Conservation (phyloP, 1,140 invertebrate species). For the Drosophila baimaii region DNA sequence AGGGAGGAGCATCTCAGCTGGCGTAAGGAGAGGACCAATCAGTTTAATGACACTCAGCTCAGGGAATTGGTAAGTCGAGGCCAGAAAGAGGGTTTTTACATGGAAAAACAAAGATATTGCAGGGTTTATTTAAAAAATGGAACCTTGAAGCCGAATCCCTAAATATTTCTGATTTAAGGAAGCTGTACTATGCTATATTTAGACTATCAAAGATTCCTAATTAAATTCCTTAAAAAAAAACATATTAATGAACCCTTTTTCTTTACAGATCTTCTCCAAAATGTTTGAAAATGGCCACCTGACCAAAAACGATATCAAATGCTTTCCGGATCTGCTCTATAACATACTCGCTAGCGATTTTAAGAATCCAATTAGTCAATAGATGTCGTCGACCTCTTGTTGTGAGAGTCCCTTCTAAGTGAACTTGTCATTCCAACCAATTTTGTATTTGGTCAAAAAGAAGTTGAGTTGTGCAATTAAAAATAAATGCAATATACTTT, state of each 20-base stretch:
- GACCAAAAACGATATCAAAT: conserved; percentile 74
- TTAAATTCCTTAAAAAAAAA: not conserved
- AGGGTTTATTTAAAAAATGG: too few relatives aligned
- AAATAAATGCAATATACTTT: not conserved
- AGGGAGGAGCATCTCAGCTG: conserved; percentile 27
- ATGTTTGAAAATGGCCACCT: conserved; percentile 68
- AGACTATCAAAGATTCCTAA: too few relatives aligned
- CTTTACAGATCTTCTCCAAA: conserved; percentile 57
- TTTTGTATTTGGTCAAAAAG: not conserved
- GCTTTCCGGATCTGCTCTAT: conserved; percentile 64
- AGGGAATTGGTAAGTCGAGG: conserved; percentile 28
- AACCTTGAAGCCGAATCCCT: too few relatives aligned
- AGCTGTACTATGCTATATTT: too few relatives aligned
- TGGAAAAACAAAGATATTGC: too few relatives aligned
- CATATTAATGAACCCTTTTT: too few relatives aligned
- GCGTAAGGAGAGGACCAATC: conserved; percentile 49
- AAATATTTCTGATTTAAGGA: too few relatives aligned
- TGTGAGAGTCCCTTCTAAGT: too few relatives aligned
- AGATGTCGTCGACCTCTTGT: too few relatives aligned
- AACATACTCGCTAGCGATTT: conserved; percentile 23
- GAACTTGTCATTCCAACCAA: not conserved
- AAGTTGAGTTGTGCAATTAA: not conserved
- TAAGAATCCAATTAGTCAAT: not conserved
- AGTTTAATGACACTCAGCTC: conserved; percentile 39
- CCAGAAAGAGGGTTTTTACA: too few relatives aligned